Evolutionary conservation across 1,140 invertebrate species (phyloP).

Genomic region (Camponotus pennsylvanicus): DNA sequence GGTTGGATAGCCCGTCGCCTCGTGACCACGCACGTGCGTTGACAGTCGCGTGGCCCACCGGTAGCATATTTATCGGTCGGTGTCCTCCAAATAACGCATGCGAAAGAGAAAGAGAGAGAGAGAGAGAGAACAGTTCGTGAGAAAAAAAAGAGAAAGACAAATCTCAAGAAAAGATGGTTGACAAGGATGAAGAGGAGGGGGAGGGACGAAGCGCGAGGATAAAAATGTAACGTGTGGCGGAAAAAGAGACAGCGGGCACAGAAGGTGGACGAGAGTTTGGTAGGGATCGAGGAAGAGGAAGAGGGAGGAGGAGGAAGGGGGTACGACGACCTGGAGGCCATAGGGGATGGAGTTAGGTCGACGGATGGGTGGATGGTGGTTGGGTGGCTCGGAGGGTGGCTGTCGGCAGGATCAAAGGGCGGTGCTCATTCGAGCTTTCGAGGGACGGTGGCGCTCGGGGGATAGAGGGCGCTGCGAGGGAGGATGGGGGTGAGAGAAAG

Average conservation of each 20-base stretch:
- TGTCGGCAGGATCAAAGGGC: conserved; percentile 86
- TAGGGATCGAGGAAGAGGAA: conserved; percentile 16
- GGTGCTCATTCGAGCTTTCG: conserved; percentile 81
- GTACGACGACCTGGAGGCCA: conserved; percentile 62
- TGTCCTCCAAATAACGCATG: conserved; percentile 18
- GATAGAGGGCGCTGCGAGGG: conserved; percentile 58
- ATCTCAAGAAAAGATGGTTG: conserved; percentile 16
- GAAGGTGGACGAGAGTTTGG: conserved; percentile 49
- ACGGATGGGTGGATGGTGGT: conserved; percentile 68
- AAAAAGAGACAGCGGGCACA: conserved; percentile 52
- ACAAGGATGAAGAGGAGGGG: neutral
- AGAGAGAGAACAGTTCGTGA: neutral
- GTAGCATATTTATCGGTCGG: conserved; percentile 72
- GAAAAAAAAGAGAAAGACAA: neutral
- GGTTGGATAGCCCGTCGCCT: conserved; percentile 31
- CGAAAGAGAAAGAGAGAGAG: conserved; percentile 25
- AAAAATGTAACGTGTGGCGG: conserved; percentile 51
- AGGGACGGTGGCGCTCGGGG: conserved; percentile 68
- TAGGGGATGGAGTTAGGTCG: conserved; percentile 74
- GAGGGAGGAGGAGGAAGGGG: neutral
- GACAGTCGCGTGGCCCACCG: conserved; percentile 62
- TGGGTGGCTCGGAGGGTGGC: conserved; percentile 80
- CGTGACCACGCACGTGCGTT: conserved; percentile 67
- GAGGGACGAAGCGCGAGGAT: conserved; percentile 42
- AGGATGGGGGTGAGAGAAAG: conserved; percentile 61